Percentiles rank a stretch among this genome's conserved stretches.
These are phyloP conservation scores for Spizaetus ornatus DNA, from an alignment of 2,113 vertebrate species.

Conservation along the genomic window DNA sequence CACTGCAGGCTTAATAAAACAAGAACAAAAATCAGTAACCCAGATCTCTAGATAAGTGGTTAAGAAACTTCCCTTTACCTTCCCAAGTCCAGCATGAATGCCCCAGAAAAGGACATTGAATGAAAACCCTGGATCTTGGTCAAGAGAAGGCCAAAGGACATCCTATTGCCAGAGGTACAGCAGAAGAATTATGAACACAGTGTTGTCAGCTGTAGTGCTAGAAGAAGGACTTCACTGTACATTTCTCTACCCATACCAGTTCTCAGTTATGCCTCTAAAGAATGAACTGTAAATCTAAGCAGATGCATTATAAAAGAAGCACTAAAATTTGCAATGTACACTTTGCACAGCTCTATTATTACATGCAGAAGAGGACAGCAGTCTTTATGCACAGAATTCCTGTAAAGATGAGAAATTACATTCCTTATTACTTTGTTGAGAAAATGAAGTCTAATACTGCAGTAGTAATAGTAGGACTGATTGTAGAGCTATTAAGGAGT, in stretches of 20 bases:
- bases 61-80: background rate
- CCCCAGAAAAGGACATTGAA: background rate
- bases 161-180: background rate
- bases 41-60: background rate
- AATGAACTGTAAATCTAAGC: background rate
- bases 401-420: background rate
- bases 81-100: background rate
- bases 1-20: background rate
- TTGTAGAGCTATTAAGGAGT: background rate
- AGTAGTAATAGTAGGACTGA: background rate
- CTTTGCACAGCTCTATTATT: background rate
- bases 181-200: background rate
- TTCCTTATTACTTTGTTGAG: background rate
- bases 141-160: background rate
- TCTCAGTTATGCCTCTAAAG: background rate
- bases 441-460: background rate
- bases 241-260: background rate
- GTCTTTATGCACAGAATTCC: background rate
- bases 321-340: background rate
- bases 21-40: background rate
- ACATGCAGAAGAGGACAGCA: fast-evolving
- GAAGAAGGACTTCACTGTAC: background rate
- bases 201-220: background rate
- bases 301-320: background rate
- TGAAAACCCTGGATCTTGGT: background rate